Evolutionary conservation across 2,113 vertebrate species (phyloP).

Genomic region (Vanacampus margaritifer): DNA sequence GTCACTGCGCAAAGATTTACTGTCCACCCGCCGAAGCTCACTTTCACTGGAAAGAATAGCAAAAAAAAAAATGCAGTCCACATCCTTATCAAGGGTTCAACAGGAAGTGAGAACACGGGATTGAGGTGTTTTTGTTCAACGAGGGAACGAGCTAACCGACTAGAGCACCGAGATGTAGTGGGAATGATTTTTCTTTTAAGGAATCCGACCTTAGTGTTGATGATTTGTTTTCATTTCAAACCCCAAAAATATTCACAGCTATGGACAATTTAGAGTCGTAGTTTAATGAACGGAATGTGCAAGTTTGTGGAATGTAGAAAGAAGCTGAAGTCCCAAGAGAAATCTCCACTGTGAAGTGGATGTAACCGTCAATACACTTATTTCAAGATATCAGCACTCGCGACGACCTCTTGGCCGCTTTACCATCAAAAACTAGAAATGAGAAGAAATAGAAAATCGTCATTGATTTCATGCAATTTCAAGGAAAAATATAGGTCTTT

Average conservation of each 20-base stretch:
- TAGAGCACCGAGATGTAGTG: constrained; percentile 14
- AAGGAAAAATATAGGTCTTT: too few relatives aligned
- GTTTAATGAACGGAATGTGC: too few relatives aligned
- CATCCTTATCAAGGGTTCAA: constrained; percentile 60
- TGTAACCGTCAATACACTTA: too few relatives aligned
- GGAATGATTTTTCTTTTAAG: background rate
- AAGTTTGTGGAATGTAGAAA: too few relatives aligned
- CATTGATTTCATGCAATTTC: too few relatives aligned
- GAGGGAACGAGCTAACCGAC: constrained; percentile 18
- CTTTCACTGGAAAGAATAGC: constrained; percentile 21
- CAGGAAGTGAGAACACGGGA: constrained; percentile 38
- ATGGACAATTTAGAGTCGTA: too few relatives aligned
- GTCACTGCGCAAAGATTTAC: constrained; percentile 49
- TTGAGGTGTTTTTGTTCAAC: constrained; percentile 52
- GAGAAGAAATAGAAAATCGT: too few relatives aligned
- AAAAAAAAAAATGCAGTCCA: constrained; percentile 35
- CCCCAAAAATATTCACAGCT: background rate
- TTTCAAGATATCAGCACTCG: too few relatives aligned
- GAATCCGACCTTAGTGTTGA: background rate
- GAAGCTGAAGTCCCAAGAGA: too few relatives aligned
- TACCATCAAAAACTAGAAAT: too few relatives aligned
- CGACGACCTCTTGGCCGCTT: too few relatives aligned
- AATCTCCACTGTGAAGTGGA: too few relatives aligned
- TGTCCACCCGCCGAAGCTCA: constrained; percentile 28
- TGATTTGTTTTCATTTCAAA: background rate